Evolutionary conservation across 2,888 invertebrate genomes (phyloP).

Genomic region (Ecliptopera silaceata): DNA sequence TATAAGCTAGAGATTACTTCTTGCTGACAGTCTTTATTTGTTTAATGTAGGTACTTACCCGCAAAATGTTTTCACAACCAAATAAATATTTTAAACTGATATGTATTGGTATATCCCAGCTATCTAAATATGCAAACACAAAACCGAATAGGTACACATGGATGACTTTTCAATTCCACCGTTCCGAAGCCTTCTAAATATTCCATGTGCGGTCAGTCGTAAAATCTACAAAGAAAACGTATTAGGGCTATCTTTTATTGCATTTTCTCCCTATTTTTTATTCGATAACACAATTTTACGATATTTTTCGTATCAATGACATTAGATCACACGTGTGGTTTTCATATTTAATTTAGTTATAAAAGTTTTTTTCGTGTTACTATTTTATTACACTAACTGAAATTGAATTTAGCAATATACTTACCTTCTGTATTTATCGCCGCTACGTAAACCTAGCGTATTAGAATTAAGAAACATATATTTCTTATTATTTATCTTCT

Average conservation of each 20-base stretch:
- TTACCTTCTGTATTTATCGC: no score
- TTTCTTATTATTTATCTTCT: no score
- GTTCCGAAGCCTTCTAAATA: conserved; percentile 75
- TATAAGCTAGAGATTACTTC: no score
- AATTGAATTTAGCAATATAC: no score
- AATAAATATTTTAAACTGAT: no score
- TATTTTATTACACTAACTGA: no score
- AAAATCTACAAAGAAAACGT: conserved; percentile 81
- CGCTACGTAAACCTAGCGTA: no score
- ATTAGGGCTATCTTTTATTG: conserved; percentile 78
- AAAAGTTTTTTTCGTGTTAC: conserved; percentile 21
- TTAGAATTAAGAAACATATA: no score
- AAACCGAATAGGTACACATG: conserved; percentile 53
- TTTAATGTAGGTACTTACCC: no score
- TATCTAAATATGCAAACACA: conserved; percentile 60
- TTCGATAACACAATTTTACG: conserved; percentile 61
- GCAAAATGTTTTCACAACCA: no score
- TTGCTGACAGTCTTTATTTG: no score
- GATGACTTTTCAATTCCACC: conserved; percentile 69
- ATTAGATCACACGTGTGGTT: conserved; percentile 29
- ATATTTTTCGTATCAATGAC: conserved; percentile 58
- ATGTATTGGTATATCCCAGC: conserved; percentile 25
- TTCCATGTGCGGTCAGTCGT: conserved; percentile 80
- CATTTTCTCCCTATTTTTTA: conserved; percentile 64
- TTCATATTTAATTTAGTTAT: conserved; percentile 38